These are phyloP conservation scores for Poeciliopsis presidionis DNA, from an alignment of 2,797 vertebrate species.

Conservation along the genomic window DNA sequence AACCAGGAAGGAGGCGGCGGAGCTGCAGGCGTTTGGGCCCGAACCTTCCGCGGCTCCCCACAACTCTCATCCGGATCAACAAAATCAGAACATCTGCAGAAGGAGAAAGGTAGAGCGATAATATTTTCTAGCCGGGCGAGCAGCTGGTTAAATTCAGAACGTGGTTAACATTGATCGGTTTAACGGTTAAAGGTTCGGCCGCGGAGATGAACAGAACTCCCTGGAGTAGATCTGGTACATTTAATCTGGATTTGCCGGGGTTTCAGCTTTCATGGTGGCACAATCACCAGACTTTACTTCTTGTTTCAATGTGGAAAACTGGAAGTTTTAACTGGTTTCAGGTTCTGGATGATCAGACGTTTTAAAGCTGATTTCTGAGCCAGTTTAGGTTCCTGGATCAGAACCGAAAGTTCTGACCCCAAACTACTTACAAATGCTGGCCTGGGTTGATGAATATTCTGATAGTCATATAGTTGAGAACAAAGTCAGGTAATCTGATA, in stretches of 20 bases:
- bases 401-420: no score
- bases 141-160: not conserved
- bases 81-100: not conserved
- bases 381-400: no score
- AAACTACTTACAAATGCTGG: no score
- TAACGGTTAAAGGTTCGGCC: not conserved
- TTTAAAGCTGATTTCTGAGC: no score
- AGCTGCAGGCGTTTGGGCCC: conserved; percentile 42
- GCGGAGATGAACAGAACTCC: not conserved
- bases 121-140: not conserved
- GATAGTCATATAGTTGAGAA: no score
- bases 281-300: not conserved
- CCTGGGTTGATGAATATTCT: no score
- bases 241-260: not conserved
- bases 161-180: not conserved
- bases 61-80: not conserved
- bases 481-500: no score
- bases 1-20: conserved; percentile 68
- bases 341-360: no score
- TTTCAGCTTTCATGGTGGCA: not conserved
- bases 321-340: no score
- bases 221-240: not conserved
- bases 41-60: conserved; percentile 8
- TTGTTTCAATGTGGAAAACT: not conserved
- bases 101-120: conserved; percentile 43